Conservation (phyloP, 2,797 vertebrate genomes). For the Momotus momota region DNA sequence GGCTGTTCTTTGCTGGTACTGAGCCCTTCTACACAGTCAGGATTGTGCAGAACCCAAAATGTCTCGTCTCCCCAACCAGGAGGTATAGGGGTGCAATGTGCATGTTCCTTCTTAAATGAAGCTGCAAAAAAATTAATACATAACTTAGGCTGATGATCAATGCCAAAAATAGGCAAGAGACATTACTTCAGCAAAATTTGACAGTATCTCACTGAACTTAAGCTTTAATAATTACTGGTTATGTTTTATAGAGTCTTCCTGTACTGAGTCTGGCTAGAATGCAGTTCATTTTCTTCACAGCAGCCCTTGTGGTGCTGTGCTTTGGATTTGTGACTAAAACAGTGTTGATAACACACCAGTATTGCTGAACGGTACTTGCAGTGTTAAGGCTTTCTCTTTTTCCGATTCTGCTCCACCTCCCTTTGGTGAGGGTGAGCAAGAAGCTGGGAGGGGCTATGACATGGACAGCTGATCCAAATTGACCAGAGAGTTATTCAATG, state of each 20-base stretch:
- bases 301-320: not conserved
- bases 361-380: not conserved
- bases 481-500: not conserved
- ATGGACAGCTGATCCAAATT: not conserved
- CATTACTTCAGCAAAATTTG: not conserved
- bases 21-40: not conserved
- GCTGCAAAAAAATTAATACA: not conserved
- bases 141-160: not conserved
- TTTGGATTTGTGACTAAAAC: not conserved
- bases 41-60: not conserved
- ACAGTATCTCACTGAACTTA: not conserved
- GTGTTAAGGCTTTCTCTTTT: not conserved
- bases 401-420: accelerated
- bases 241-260: not conserved
- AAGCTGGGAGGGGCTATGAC: not conserved
- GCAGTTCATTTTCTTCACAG: not conserved
- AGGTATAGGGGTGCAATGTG: accelerated
- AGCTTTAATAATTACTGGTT: not conserved
- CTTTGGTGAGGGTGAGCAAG: not conserved
- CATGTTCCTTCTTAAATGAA: not conserved
- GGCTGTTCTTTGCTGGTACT: not conserved
- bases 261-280: not conserved
- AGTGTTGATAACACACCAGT: not conserved
- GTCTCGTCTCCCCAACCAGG: not conserved
- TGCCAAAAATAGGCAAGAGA: not conserved